These are phyloP conservation scores for Bombus impatiens DNA, from an alignment of 1,140 invertebrate genomes.

Conservation along the genomic window DNA sequence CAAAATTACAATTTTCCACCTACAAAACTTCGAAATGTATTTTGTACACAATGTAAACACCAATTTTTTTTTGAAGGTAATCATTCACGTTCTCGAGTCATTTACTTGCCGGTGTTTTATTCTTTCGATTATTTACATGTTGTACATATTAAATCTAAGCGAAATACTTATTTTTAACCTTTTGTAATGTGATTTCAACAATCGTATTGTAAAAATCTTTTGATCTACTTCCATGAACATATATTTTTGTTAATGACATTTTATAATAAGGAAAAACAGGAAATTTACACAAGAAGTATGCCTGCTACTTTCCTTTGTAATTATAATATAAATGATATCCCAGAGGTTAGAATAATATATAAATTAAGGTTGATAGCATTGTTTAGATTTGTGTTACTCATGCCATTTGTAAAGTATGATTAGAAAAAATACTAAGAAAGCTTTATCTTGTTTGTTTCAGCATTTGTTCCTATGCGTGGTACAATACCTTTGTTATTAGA, in stretches of 20 bases:
- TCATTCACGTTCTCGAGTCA: neutral
- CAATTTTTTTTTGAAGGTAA: constrained; percentile 68
- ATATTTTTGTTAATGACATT: neutral
- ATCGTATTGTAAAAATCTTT: neutral
- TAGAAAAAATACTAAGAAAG: neutral
- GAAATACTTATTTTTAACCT: neutral
- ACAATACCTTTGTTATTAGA: constrained; percentile 73
- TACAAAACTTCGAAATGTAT: constrained; percentile 57
- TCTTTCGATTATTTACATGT: neutral
- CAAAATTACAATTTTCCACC: constrained; percentile 30
- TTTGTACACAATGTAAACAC: constrained; percentile 62
- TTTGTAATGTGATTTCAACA: neutral
- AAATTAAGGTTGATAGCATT: neutral
- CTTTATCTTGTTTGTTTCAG: constrained; percentile 58
- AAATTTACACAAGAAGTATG: neutral
- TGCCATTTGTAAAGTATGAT: neutral
- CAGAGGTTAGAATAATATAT: constrained; percentile 22
- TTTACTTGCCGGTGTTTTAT: constrained; percentile 22
- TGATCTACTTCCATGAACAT: neutral
- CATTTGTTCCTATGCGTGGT: constrained; percentile 42
- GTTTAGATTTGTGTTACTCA: neutral
- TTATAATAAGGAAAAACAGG: neutral
- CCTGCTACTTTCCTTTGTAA: neutral
- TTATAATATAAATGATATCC: neutral
- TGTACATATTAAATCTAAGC: neutral